phyloP scores from a whole-genome alignment of 2,888 invertebrate species.

The Meiosimyza decipiens region DNA sequence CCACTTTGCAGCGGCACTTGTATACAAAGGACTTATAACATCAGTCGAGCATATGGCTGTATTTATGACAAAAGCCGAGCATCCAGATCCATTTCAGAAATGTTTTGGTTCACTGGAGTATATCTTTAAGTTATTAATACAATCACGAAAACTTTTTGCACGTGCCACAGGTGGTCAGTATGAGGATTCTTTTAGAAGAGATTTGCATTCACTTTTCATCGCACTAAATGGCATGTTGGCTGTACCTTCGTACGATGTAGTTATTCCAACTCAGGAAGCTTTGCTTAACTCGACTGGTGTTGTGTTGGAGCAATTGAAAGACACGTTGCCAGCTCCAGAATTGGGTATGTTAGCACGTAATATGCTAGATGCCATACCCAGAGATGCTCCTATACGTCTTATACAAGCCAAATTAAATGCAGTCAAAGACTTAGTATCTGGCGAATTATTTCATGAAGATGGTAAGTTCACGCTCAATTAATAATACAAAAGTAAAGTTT shows the following conservation, averaged over 20 bases:
- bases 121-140: conserved; percentile 91
- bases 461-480: conserved; percentile 64
- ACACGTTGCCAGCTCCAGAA: conserved; percentile 80
- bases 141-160: conserved; percentile 85
- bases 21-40: conserved; percentile 89
- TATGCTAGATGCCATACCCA: conserved; percentile 79
- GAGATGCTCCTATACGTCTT: conserved; percentile 72
- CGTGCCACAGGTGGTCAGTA: conserved; percentile 89
- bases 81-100: conserved; percentile 89
- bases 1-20: conserved; percentile 93
- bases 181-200: conserved; percentile 86
- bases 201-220: conserved; percentile 82
- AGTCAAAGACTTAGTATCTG: conserved; percentile 82
- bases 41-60: conserved; percentile 92
- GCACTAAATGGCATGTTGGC: conserved; percentile 82
- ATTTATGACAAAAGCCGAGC: conserved; percentile 85
- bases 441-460: conserved; percentile 79
- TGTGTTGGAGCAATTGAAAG: conserved; percentile 83
- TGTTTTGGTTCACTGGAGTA: conserved; percentile 91
- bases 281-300: conserved; percentile 84
- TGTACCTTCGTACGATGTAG: conserved; percentile 77
- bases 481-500: no score
- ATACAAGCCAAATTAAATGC: conserved; percentile 85
- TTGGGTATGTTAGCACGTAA: conserved; percentile 81
- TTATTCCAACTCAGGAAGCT: conserved; percentile 84